Percentiles rank a stretch among this genome's conserved stretches.
phyloP scores from a whole-genome alignment of 2,113 vertebrate genomes.

The Urocitellus parryii region DNA sequence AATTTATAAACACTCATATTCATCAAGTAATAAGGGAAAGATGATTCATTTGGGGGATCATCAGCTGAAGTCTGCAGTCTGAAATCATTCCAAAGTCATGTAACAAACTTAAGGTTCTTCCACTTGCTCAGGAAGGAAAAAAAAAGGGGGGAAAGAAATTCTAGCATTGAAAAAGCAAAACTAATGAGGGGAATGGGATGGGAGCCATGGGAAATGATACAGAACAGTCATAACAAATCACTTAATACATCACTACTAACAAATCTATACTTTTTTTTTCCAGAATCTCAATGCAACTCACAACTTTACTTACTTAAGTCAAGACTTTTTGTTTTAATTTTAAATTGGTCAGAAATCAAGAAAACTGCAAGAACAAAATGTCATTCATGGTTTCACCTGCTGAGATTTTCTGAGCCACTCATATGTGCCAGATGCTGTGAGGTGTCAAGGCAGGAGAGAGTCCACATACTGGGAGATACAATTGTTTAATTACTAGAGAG shows the following conservation, averaged over 20 bases:
- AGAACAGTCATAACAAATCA: background rate
- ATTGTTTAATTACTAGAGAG: background rate
- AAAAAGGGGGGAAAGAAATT: background rate
- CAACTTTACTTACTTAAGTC: background rate
- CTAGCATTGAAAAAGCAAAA: background rate
- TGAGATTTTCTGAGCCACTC: background rate
- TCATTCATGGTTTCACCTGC: background rate
- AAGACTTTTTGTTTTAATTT: background rate
- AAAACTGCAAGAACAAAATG: background rate
- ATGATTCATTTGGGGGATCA: background rate
- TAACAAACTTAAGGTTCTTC: background rate
- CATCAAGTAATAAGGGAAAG: background rate
- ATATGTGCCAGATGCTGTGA: background rate
- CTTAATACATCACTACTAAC: background rate
- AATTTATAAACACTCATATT: background rate
- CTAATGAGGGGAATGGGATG: background rate
- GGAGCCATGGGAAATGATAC: background rate
- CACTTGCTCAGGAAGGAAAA: background rate
- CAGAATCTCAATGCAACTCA: background rate
- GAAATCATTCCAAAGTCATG: conserved; percentile 36
- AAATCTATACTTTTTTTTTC: background rate
- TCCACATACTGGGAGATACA: background rate
- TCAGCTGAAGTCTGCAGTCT: background rate
- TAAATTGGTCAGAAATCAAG: conserved; percentile 4
- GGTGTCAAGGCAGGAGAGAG: no score